phyloP scores from a whole-genome alignment of 1,140 invertebrate species.

The Drosophila rhopaloa region DNA sequence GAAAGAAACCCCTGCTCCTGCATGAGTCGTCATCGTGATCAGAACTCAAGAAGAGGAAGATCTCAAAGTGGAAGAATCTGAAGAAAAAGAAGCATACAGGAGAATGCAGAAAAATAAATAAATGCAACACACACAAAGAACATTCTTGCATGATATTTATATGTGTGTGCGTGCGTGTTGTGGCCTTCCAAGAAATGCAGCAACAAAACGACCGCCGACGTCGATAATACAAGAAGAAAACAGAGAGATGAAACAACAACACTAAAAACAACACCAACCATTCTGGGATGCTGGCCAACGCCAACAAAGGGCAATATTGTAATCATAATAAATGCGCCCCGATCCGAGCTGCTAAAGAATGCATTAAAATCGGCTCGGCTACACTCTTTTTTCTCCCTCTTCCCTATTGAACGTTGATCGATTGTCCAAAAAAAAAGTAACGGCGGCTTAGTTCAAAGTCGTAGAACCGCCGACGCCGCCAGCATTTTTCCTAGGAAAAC shows the following conservation, averaged over 20 bases:
- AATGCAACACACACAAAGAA: slow-evolving; percentile 58
- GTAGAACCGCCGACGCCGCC: slow-evolving; percentile 36
- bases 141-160: slow-evolving; percentile 41
- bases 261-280: slow-evolving; percentile 15
- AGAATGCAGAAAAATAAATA: slow-evolving; percentile 48
- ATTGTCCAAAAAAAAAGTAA: slow-evolving; percentile 70
- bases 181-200: slow-evolving; percentile 81
- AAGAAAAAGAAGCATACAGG: slow-evolving; percentile 3
- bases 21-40: slow-evolving; percentile 67
- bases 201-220: slow-evolving; percentile 71
- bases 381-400: background rate
- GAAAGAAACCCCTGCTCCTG: slow-evolving; percentile 28
- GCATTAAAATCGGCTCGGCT: slow-evolving; percentile 54
- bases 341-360: slow-evolving; percentile 60
- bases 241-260: slow-evolving; percentile 22
- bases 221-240: slow-evolving; percentile 62
- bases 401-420: slow-evolving; percentile 68
- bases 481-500: slow-evolving; percentile 48
- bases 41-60: slow-evolving; percentile 37
- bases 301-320: slow-evolving; percentile 80
- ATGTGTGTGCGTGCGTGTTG: slow-evolving; percentile 38
- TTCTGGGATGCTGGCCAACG: slow-evolving; percentile 39
- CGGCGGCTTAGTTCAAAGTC: slow-evolving; percentile 76
- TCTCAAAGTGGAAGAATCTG: slow-evolving; percentile 6
- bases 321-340: slow-evolving; percentile 79